A percentile compares a stretch with the other conserved stretches of the same genome.
Conservation (phyloP, 2,797 vertebrate species). For the Peromyscus nudipes region DNA sequence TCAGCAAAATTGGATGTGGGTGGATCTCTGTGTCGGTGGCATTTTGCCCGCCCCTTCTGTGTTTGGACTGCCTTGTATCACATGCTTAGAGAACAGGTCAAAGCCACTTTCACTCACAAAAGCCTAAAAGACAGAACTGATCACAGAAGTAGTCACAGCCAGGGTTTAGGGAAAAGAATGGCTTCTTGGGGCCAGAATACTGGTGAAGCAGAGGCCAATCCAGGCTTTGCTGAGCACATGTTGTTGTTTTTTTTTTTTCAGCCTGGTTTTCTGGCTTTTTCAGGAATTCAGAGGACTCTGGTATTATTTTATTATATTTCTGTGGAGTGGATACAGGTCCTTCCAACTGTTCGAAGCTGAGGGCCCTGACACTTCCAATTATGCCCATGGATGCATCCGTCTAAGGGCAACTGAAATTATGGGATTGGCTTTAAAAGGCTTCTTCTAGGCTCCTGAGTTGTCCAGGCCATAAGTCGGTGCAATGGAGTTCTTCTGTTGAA, state of each 20-base stretch:
- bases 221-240: too few relatives aligned
- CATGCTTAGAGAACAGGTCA: neutral
- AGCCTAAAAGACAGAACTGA: neutral
- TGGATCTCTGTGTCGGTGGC: neutral
- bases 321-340: neutral
- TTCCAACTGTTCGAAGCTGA: neutral
- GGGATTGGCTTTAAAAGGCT: neutral
- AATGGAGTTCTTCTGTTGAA: neutral
- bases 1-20: neutral
- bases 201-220: neutral
- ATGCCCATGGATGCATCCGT: accelerated
- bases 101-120: neutral
- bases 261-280: neutral
- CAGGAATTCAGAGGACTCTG: neutral
- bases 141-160: neutral
- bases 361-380: neutral
- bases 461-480: neutral
- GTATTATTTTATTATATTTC: neutral
- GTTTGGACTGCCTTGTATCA: accelerated
- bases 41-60: neutral
- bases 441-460: neutral
- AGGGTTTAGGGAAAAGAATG: accelerated
- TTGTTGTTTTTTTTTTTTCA: neutral
- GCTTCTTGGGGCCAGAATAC: too few relatives aligned
- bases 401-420: neutral